phyloP scores from a whole-genome alignment of 2,888 invertebrate genomes.

The Chrysolina oricalcia region DNA sequence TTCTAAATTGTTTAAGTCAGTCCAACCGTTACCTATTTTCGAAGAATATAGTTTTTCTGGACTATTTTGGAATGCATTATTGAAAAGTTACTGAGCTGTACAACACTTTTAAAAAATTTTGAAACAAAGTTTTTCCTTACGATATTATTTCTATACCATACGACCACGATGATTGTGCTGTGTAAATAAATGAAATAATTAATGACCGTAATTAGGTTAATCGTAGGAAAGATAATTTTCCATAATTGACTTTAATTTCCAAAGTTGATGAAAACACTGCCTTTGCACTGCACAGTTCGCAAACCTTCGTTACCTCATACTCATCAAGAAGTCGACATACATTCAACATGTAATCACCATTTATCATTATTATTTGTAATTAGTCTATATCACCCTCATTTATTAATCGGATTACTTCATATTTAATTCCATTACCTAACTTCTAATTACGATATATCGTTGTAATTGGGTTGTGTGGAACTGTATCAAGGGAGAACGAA shows the following conservation, averaged over 20 bases:
- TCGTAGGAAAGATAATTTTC: too few species aligned
- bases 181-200: background rate
- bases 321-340: background rate
- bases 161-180: background rate
- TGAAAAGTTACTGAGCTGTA: background rate
- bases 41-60: too few species aligned
- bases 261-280: too few species aligned
- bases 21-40: too few species aligned
- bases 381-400: slow-evolving; percentile 26
- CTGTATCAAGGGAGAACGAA: slow-evolving; percentile 39
- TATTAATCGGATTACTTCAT: slow-evolving; percentile 29
- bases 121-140: background rate
- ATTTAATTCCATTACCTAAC: slow-evolving; percentile 36
- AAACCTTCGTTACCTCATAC: background rate
- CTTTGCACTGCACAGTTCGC: background rate
- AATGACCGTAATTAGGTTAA: too few species aligned
- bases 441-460: slow-evolving; percentile 17
- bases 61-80: too few species aligned
- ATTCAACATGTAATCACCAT: background rate
- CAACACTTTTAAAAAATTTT: background rate
- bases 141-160: background rate
- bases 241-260: too few species aligned
- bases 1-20: too few species aligned
- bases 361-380: background rate
- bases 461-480: slow-evolving; percentile 24